These are phyloP conservation scores for Odontocolon sp. DNA, from an alignment of 2,888 invertebrate species.

Conservation along the genomic window DNA sequence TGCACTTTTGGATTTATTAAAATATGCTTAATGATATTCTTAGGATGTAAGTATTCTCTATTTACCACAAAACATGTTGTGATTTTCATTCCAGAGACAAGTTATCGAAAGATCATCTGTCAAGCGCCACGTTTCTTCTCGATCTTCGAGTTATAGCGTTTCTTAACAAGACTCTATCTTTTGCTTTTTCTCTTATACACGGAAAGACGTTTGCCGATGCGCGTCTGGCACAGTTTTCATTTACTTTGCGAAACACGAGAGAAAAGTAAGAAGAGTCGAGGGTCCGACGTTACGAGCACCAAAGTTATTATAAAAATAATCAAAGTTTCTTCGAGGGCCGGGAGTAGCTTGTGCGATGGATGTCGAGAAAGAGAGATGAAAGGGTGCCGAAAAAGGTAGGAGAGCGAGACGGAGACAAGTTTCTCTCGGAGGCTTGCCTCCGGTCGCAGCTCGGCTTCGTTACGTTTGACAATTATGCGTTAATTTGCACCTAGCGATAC, in stretches of 20 bases:
- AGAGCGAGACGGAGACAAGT: slow-evolving; percentile 54
- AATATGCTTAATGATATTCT: no score
- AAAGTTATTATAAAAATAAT: slow-evolving; percentile 80
- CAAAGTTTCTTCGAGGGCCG: slow-evolving; percentile 74
- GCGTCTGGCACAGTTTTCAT: slow-evolving; percentile 50
- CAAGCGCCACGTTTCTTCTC: slow-evolving; percentile 11
- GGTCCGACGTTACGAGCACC: slow-evolving; percentile 52
- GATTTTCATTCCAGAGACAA: not conserved
- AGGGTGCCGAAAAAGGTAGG: slow-evolving; percentile 32
- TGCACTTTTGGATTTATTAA: no score
- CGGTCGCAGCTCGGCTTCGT: slow-evolving; percentile 70
- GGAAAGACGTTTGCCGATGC: slow-evolving; percentile 35
- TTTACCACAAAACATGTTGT: no score
- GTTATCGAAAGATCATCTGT: slow-evolving; percentile 22
- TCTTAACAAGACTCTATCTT: slow-evolving; percentile 13
- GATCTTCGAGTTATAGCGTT: slow-evolving; percentile 20
- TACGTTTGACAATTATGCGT: slow-evolving; percentile 81
- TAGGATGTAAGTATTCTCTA: no score
- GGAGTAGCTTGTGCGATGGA: slow-evolving; percentile 56
- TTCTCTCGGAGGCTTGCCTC: slow-evolving; percentile 62
- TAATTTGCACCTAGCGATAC: slow-evolving; percentile 81
- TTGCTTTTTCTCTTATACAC: slow-evolving; percentile 13
- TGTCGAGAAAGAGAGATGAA: slow-evolving; percentile 42
- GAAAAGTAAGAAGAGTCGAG: slow-evolving; percentile 9
- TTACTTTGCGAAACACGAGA: slow-evolving; percentile 41